Base-by-base conservation (phyloP, 2,113 vertebrate genomes). In the Porphyrio hochstetteri region DNA sequence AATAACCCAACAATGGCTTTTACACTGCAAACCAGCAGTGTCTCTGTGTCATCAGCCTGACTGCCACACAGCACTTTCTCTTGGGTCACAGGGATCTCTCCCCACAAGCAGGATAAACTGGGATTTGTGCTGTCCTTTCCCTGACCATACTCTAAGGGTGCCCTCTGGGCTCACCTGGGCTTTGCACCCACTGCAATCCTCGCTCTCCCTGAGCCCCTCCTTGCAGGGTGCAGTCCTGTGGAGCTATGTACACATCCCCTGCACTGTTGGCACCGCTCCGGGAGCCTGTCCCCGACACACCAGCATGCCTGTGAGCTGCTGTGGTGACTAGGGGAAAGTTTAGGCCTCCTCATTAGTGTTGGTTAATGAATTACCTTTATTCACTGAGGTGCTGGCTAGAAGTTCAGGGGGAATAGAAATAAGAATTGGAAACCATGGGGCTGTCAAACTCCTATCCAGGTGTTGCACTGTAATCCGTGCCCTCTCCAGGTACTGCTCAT, bases 281-380 rank as follows among this genome's bases (percentile, higher is more conserved):
- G 31, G 59, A 38, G 65, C 48, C 52, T 57, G 83, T 70, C 56
- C 40, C 69, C 10, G 0, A 15, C 63, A n/a, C 28, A 40, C 28
- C 1, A 0, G 53, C 29, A 35, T 4, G 56, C 3, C 60, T 16
- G 65, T 29, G 74, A 86, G 3, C 89, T 67, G 3, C 24, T 4
- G 0, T 75, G 9, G 57, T 0, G 3, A 86, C 79, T 78, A 40
- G 93, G 90, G 88, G 82, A 95, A 94, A 83, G 95, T 96, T 90
- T 77, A 70, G 44, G 53, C 67, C 68, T 87, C 74, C 53, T 90
- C 4, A 2, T 61, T 67, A 38, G 31, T 48, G 18, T 74, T 50
- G 78, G 94, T 96, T 97, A 97, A 95, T 97, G 67, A 94, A 10
- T 95, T 76, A 95, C 91, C 70, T 78, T 60, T 9, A 1, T 40